phyloP scores from a whole-genome alignment of 2,113 vertebrate genomes.

The Circaetus gallicus region DNA sequence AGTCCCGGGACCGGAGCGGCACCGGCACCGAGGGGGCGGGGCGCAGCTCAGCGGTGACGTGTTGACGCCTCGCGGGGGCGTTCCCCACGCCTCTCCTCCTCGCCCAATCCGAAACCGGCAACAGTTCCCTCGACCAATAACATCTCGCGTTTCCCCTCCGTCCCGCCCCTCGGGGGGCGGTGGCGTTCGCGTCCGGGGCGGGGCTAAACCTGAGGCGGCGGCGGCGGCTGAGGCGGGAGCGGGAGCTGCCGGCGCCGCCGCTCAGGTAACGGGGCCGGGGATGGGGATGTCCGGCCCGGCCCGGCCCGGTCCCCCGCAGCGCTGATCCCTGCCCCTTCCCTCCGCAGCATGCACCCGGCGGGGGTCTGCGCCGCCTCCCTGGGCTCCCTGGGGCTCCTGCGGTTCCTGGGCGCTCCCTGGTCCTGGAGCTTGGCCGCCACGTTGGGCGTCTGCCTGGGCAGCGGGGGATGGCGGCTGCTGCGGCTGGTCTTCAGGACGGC shows the following conservation, averaged over 20 bases:
- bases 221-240: background rate
- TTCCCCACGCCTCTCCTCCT: background rate
- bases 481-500: conserved; percentile 82
- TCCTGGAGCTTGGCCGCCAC: conserved; percentile 84
- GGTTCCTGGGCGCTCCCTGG: conserved; percentile 85
- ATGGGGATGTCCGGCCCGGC: too few species aligned
- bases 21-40: too few species aligned
- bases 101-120: background rate
- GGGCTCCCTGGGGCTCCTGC: conserved; percentile 65
- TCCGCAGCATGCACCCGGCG: conserved; percentile 48
- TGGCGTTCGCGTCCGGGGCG: background rate
- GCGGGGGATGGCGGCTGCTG: conserved; percentile 87
- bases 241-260: background rate
- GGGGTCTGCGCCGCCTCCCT: conserved; percentile 50
- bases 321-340: too few species aligned
- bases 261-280: background rate
- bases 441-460: conserved; percentile 82
- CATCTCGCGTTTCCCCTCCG: background rate
- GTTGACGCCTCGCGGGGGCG: background rate
- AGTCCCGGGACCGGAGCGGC: too few species aligned
- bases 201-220: too few species aligned
- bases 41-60: background rate
- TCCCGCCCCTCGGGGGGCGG: background rate
- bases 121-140: background rate
- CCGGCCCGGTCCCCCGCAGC: background rate